Evolutionary conservation across 1,140 invertebrate genomes (phyloP), one percentile per base, ranked within the genome.

Genomic region (Scaptomyza montana): DNA sequence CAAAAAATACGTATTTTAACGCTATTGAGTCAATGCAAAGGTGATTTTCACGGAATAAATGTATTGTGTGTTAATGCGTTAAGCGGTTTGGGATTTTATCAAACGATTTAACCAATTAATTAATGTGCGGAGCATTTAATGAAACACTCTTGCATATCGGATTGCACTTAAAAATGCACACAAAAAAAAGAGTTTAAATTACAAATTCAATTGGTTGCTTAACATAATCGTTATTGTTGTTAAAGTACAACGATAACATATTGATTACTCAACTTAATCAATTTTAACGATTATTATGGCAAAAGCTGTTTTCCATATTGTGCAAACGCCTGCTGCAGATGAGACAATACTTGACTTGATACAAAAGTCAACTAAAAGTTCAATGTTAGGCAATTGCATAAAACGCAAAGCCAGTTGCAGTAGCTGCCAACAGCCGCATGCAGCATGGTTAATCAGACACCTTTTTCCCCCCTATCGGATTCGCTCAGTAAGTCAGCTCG

Each of bases 351-450:
- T 39, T 39, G 16, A 16, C 16, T 16, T 16, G 1, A 16, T 16
- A 67, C 51, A 62, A 56, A 60, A 54, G 39, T 50, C 60, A 79
- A 76, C 71, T 66, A 76, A 84, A 76, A 84, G 62, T 77, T 78
- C 71, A 82, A 84, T 85, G 77, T 80, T 65, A 61, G 77, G 28
- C 80, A 85, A 85, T 85, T 85, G 77, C 80, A 84, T 84, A 73
- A 85, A 84, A 84, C 69, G 68, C 66, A 61, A 72, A 73, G 50
- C 45, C 41, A 57, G 51, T 3, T 16, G 56, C 62, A 16, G 5
- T 19, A 66, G 13, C 53, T 19, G 53, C 30, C 54, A 56, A 21
- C 30, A 33, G 36, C 33, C 36, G 53, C 30, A 55, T 55, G 51
- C 41, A 45, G 41, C 53, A 56, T 65, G 51, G 59, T 33, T 16